phyloP scores from a whole-genome alignment of 2,888 invertebrate genomes.

The Spilarctia lutea region DNA sequence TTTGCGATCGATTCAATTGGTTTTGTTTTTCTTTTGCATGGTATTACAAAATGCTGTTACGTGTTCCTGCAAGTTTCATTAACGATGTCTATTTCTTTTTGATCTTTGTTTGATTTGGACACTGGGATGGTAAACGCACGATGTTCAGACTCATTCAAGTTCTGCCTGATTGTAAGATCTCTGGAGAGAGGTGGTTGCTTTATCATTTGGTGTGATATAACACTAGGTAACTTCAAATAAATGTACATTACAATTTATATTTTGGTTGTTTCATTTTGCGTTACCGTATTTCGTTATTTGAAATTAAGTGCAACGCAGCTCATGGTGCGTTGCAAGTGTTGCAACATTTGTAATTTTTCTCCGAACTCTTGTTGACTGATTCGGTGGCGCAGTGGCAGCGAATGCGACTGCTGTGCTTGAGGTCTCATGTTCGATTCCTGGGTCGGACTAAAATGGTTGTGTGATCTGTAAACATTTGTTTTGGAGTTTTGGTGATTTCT shows the following conservation, averaged over 20 bases:
- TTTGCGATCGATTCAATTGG: neutral
- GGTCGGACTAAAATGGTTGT: too few relatives aligned
- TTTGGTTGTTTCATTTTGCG: neutral
- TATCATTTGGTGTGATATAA: constrained; percentile 37
- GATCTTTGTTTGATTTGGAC: neutral
- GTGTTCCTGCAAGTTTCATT: neutral
- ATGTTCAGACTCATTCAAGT: constrained; percentile 26
- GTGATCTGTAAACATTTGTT: too few relatives aligned
- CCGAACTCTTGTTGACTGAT: too few relatives aligned
- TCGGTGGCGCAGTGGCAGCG: too few relatives aligned
- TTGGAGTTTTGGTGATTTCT: too few relatives aligned
- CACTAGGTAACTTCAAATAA: constrained; percentile 25
- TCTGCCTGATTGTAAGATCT: constrained; percentile 17
- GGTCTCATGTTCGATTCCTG: too few relatives aligned
- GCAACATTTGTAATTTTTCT: too few relatives aligned
- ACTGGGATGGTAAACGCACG: constrained; percentile 11
- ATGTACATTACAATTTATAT: constrained; percentile 18
- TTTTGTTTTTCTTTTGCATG: neutral
- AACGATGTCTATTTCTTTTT: neutral
- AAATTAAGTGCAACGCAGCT: too few relatives aligned
- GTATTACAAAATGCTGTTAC: neutral
- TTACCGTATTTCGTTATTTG: neutral
- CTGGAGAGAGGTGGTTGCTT: constrained; percentile 22
- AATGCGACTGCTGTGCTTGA: too few relatives aligned
- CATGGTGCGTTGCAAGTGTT: too few relatives aligned